These are phyloP conservation scores for Manis crassicaudata DNA, from an alignment of 2,797 vertebrate genomes.

Conservation along the genomic window DNA sequence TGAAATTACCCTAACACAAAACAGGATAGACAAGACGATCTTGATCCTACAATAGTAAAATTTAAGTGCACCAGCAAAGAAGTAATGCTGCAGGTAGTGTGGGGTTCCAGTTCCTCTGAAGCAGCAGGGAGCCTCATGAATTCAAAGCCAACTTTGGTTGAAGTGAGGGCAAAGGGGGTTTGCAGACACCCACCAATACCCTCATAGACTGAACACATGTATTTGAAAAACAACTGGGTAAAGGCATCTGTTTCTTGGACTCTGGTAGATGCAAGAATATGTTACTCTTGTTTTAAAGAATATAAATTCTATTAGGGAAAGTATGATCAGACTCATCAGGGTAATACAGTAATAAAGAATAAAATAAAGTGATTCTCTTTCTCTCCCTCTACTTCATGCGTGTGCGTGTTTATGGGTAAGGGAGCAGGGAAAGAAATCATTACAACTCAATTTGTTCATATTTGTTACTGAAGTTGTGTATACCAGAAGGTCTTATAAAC, in stretches of 20 bases:
- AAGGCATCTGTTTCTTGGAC: background rate
- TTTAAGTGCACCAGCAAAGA: background rate
- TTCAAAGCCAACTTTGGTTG: background rate
- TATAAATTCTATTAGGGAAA: background rate
- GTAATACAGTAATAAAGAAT: background rate
- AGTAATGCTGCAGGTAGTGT: fast-evolving
- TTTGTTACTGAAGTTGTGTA: background rate
- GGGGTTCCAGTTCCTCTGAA: background rate
- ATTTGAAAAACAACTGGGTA: background rate
- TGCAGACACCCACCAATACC: background rate
- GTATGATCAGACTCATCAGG: background rate
- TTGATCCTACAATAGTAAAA: background rate
- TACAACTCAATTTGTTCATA: background rate
- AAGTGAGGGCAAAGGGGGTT: background rate
- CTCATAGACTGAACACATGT: background rate
- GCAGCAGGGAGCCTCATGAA: background rate
- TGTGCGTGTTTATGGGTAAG: background rate
- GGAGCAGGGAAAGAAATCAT: background rate
- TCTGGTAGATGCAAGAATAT: background rate
- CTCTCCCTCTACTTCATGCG: background rate
- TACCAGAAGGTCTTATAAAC: background rate
- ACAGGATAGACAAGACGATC: background rate
- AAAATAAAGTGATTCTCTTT: background rate
- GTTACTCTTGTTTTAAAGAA: background rate
- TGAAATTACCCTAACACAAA: background rate